phyloP scores from a whole-genome alignment of 37 sponge, comb jelly and placozoan genomes.

The Cladorhizidae sp. region DNA sequence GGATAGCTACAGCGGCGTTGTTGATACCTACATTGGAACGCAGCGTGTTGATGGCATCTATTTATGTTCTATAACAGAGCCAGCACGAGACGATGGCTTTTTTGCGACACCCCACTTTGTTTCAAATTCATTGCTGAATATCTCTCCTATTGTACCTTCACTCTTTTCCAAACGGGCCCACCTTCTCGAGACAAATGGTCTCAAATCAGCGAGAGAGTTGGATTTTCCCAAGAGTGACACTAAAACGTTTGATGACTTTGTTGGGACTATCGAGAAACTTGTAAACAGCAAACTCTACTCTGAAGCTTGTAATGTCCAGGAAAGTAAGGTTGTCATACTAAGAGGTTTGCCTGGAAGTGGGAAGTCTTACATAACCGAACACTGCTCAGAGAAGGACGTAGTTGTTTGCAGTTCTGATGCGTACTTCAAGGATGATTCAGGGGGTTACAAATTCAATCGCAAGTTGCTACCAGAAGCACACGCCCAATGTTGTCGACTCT shows the following conservation, averaged over 20 bases:
- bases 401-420: conserved; percentile 79
- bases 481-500: conserved; percentile 50
- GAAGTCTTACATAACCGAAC: conserved; percentile 67
- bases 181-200: neutral
- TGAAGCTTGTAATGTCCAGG: neutral
- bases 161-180: neutral
- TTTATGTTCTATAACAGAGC: conserved; percentile 73
- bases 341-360: conserved; percentile 90
- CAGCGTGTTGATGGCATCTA: conserved; percentile 50
- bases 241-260: neutral
- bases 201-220: neutral
- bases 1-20: conserved; percentile 45
- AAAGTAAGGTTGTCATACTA: conserved; percentile 63
- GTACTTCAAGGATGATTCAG: conserved; percentile 36
- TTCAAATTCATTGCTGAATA: conserved; percentile 40
- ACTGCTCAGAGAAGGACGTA: conserved; percentile 45
- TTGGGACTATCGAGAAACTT: neutral
- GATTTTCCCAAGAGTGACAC: neutral
- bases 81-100: conserved; percentile 70
- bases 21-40: conserved; percentile 33
- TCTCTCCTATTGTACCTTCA: conserved; percentile 11
- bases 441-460: conserved; percentile 60
- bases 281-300: neutral
- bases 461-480: conserved; percentile 64
- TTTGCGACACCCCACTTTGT: conserved; percentile 32